These are phyloP conservation scores for Temnothorax unifasciatus DNA, from an alignment of 2,888 invertebrate genomes.

Conservation along the genomic window DNA sequence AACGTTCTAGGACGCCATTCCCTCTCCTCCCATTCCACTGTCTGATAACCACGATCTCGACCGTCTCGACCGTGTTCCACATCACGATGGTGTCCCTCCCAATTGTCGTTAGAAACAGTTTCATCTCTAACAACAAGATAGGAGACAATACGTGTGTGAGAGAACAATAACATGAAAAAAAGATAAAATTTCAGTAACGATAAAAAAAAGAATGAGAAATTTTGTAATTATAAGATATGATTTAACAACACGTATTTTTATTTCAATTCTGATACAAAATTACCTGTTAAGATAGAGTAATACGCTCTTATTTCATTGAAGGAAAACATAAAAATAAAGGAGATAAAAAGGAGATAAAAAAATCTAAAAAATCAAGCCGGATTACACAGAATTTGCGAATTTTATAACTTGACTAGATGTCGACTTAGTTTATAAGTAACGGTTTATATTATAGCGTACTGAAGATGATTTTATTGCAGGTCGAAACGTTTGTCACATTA, in stretches of 20 bases:
- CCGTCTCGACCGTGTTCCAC: constrained; percentile 82
- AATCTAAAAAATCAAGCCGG: too few species aligned
- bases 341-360: too few species aligned
- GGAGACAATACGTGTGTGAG: constrained; percentile 6
- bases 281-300: background rate
- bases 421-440: too few species aligned
- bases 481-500: too few species aligned
- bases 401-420: too few species aligned
- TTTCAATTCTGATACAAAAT: constrained; percentile 3
- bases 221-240: background rate
- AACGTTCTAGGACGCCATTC: constrained; percentile 83
- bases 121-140: constrained; percentile 79
- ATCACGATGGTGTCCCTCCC: constrained; percentile 84
- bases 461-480: too few species aligned
- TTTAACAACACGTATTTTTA: background rate
- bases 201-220: background rate
- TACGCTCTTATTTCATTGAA: background rate
- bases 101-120: constrained; percentile 80
- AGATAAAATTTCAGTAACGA: background rate
- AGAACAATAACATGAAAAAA: background rate
- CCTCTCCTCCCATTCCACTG: constrained; percentile 84
- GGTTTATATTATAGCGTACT: too few species aligned
- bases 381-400: too few species aligned
- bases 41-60: constrained; percentile 79
- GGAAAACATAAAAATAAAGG: background rate